Percentiles rank a stretch among this genome's conserved stretches.
Conservation (phyloP, 2,888 invertebrate species). For the Drosophila imparisetae region DNA sequence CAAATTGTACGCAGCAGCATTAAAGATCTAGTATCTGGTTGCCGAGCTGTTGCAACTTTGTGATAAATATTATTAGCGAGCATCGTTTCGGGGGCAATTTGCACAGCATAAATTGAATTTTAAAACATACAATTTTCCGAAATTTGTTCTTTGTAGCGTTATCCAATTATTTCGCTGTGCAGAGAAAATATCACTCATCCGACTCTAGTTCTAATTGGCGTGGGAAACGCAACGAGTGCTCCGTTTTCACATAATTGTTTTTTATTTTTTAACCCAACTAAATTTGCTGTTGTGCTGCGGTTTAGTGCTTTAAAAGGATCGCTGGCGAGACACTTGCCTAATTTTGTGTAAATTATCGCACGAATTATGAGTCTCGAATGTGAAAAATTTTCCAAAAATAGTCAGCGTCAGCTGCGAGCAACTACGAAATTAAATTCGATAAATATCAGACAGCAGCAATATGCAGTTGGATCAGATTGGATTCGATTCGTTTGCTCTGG, state of each 20-base stretch:
- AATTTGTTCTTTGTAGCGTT: constrained; percentile 7
- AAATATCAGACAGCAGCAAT: constrained; percentile 65
- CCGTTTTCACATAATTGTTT: constrained; percentile 16
- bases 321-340: constrained; percentile 79
- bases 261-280: constrained; percentile 15
- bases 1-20: constrained; percentile 51
- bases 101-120: constrained; percentile 67
- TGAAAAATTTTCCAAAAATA: constrained; percentile 74
- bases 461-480: constrained; percentile 29
- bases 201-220: constrained; percentile 72
- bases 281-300: constrained; percentile 25
- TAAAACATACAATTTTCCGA: constrained; percentile 21
- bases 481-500: constrained; percentile 17
- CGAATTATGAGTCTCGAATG: constrained; percentile 78
- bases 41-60: constrained; percentile 37
- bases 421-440: constrained; percentile 63
- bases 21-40: constrained; percentile 39
- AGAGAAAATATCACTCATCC: constrained; percentile 41
- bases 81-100: constrained; percentile 53
- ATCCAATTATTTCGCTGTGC: constrained; percentile 46
- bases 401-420: constrained; percentile 45
- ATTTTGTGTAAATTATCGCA: constrained; percentile 81
- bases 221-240: constrained; percentile 63
- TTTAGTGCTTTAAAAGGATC: constrained; percentile 65
- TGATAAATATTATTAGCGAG: constrained; percentile 48